A percentile compares a stretch with the other conserved stretches of the same genome.
Conservation (phyloP, 2,113 vertebrate species). For the Pagrus major region DNA sequence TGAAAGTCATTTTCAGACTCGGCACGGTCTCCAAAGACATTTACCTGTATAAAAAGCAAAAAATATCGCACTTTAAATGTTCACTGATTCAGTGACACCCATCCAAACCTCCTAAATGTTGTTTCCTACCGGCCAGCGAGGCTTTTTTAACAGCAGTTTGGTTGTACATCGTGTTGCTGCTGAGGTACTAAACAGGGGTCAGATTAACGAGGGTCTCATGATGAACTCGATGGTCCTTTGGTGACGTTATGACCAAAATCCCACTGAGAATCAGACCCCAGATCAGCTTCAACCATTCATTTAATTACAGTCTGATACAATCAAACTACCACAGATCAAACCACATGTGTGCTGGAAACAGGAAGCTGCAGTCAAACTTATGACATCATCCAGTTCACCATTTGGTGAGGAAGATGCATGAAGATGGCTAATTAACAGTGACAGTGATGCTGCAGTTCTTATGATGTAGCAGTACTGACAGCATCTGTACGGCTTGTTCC, state of each 20-base stretch:
- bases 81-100: background rate
- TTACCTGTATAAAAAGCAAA: too few relatives aligned
- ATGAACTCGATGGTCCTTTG: background rate
- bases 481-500: background rate
- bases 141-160: background rate
- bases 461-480: background rate
- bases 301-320: background rate
- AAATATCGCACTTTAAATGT: too few relatives aligned
- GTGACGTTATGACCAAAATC: background rate
- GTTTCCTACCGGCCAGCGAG: background rate
- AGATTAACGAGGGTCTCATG: background rate
- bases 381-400: background rate
- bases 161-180: background rate
- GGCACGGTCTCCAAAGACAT: too few relatives aligned
- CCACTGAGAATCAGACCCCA: background rate
- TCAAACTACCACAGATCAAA: background rate
- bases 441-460: background rate
- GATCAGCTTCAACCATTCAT: background rate
- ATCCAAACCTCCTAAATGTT: background rate
- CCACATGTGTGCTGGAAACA: background rate
- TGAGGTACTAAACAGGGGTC: background rate
- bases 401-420: background rate
- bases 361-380: background rate
- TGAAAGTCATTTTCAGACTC: too few relatives aligned
- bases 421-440: conserved; percentile 1